These are phyloP conservation scores for Hestina assimilis DNA, from an alignment of 1,140 invertebrate genomes.

Conservation along the genomic window DNA sequence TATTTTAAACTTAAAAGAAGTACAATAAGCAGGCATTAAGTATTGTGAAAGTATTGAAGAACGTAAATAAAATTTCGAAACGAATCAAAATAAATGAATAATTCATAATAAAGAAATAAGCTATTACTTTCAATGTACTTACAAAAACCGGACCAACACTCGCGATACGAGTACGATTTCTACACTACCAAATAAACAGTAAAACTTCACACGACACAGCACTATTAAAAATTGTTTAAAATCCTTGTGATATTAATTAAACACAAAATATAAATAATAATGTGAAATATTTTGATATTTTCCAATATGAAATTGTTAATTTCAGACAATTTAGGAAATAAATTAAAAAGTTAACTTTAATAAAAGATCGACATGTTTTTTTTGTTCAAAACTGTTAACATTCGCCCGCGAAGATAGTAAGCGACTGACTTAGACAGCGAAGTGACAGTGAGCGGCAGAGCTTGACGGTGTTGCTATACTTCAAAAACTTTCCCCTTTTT, in stretches of 20 bases:
- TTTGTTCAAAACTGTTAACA: background rate
- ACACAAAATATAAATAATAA: no score
- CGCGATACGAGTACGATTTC: slow-evolving; percentile 14
- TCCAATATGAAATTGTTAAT: no score
- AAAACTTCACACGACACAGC: slow-evolving; percentile 8
- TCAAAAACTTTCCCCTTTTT: no score
- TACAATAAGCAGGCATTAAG: no score
- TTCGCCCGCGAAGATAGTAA: background rate
- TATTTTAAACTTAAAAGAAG: no score
- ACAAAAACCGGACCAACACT: slow-evolving; percentile 10
- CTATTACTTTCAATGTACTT: slow-evolving; percentile 21
- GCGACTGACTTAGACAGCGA: background rate
- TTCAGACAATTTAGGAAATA: no score
- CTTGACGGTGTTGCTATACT: background rate
- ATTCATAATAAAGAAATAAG: background rate
- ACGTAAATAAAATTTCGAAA: no score
- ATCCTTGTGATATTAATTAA: no score
- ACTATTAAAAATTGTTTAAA: no score
- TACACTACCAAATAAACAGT: slow-evolving; percentile 9
- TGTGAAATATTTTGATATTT: no score
- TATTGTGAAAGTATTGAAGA: no score
- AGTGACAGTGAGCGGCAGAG: background rate
- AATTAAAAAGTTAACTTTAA: no score
- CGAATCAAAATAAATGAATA: background rate
- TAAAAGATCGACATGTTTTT: background rate